A percentile compares a stretch with the other conserved stretches of the same genome.
These are phyloP conservation scores for Luperina testacea DNA, from an alignment of 2,888 invertebrate genomes.

Conservation along the genomic window DNA sequence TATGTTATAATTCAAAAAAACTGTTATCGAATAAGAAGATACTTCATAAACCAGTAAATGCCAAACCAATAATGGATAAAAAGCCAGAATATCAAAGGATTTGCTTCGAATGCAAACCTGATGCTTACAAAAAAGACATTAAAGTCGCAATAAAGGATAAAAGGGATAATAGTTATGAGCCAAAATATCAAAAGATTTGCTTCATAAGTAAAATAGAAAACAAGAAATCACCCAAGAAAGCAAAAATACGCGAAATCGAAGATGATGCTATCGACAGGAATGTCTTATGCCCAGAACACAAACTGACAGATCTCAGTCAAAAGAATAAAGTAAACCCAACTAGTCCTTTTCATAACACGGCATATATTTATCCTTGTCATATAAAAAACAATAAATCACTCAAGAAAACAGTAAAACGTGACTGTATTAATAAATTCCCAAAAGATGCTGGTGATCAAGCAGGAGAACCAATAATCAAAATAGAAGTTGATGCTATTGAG, in stretches of 20 bases:
- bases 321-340: no score
- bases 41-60: background rate
- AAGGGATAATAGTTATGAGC: background rate
- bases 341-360: no score
- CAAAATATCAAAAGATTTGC: background rate
- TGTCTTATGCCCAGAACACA: background rate
- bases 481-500: constrained; percentile 68
- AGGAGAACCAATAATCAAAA: constrained; percentile 65
- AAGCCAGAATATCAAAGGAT: background rate
- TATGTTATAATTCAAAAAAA: constrained; percentile 59
- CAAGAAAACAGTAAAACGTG: background rate
- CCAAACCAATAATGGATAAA: background rate
- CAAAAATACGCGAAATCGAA: background rate
- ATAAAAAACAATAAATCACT: background rate
- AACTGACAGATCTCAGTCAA: no score
- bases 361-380: no score
- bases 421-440: constrained; percentile 2
- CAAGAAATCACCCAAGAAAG: constrained; percentile 1
- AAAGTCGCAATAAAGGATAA: background rate
- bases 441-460: constrained; percentile 43
- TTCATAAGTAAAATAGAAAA: constrained; percentile 5
- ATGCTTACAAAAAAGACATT: constrained; percentile 14
- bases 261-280: background rate
- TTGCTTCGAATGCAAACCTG: background rate
- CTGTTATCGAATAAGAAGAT: constrained; percentile 17